A percentile compares a stretch with the other conserved stretches of the same genome.
Conservation (phyloP, 1,140 invertebrate genomes). For the Anastrepha obliqua region DNA sequence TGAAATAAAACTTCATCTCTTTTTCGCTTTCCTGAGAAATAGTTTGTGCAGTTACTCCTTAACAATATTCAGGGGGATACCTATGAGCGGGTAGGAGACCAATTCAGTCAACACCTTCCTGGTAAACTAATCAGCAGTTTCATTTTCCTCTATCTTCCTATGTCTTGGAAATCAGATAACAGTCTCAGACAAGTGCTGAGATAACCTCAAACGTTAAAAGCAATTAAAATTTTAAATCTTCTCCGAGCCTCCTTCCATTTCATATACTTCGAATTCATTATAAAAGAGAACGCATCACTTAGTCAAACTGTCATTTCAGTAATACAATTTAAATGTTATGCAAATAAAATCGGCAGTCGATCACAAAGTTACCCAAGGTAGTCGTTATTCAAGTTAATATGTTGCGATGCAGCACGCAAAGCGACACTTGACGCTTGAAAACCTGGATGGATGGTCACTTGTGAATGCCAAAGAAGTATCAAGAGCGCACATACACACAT, state of each 20-base stretch:
- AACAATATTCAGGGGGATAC: no score
- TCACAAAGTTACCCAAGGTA: conserved; percentile 26
- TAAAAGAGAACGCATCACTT: not conserved
- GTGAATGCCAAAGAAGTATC: not conserved
- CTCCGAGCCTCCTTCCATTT: not conserved
- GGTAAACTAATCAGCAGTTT: no score
- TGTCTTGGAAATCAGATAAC: no score
- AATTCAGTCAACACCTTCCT: no score
- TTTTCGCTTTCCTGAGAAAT: no score
- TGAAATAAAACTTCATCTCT: no score
- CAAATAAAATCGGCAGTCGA: conserved; percentile 36
- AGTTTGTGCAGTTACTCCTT: no score
- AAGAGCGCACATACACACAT: not conserved
- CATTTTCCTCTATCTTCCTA: no score
- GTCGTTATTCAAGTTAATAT: conserved; percentile 20
- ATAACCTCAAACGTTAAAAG: no score
- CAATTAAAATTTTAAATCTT: not conserved
- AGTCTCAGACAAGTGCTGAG: no score
- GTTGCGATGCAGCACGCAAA: not conserved
- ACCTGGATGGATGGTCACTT: not conserved
- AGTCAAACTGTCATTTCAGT: not conserved
- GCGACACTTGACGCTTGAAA: conserved; percentile 6
- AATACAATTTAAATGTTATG: conserved; percentile 29
- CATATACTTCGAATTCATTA: not conserved
- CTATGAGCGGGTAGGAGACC: no score